A percentile compares a stretch with the other conserved stretches of the same genome.
Conservation (phyloP, 2,113 vertebrate genomes). For the Menidia beryllina region DNA sequence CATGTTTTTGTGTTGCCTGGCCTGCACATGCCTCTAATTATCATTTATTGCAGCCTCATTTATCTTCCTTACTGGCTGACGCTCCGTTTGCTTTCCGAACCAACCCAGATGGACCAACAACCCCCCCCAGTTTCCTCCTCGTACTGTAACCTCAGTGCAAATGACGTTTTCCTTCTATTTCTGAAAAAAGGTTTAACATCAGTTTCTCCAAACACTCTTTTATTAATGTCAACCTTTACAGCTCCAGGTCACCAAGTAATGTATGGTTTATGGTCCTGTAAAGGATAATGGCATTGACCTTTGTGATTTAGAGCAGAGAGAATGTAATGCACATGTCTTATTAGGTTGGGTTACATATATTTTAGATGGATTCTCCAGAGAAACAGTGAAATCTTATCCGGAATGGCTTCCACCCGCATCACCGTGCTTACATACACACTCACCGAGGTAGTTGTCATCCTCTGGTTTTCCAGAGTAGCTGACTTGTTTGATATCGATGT, state of each 20-base stretch:
- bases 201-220: conserved; percentile 28
- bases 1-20: conserved; percentile 70
- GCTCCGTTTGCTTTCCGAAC: conserved; percentile 77
- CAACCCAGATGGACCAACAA: conserved; percentile 49
- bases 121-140: conserved; percentile 50
- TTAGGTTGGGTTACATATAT: conserved; percentile 36
- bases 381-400: conserved; percentile 31
- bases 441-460: conserved; percentile 98
- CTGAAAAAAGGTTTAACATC: conserved; percentile 40
- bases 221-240: conserved; percentile 24
- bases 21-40: conserved; percentile 82
- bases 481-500: conserved; percentile 93
- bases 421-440: conserved; percentile 52
- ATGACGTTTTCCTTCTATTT: conserved; percentile 47
- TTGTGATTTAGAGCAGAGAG: conserved; percentile 30
- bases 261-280: conserved; percentile 26
- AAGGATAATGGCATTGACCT: conserved; percentile 60
- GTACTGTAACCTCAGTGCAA: conserved; percentile 36
- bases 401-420: conserved; percentile 25
- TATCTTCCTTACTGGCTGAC: conserved; percentile 75
- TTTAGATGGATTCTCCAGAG: conserved; percentile 20
- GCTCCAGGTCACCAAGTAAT: conserved; percentile 41
- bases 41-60: conserved; percentile 78
- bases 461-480: conserved; percentile 96
- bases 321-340: conserved; percentile 30